Conservation (phyloP, 2,797 vertebrate genomes). For the Pseudopleuronectes americanus region DNA sequence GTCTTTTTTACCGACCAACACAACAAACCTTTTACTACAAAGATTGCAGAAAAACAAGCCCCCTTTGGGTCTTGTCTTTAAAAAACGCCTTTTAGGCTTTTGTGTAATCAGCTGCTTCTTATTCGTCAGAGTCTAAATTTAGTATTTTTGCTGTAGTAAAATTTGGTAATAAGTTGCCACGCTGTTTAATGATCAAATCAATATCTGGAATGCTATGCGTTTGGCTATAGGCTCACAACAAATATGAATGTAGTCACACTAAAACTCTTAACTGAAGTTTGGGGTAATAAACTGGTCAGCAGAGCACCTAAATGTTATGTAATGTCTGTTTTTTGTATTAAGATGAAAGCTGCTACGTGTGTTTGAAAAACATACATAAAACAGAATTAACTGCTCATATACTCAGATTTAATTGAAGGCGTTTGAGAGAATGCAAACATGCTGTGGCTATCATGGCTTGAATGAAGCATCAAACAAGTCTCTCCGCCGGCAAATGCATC, state of each 20-base stretch:
- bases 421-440: constrained; percentile 24
- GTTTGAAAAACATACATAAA: neutral
- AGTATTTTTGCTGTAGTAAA: constrained; percentile 68
- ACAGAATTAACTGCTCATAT: neutral
- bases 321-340: neutral
- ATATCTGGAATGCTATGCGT: neutral
- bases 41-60: constrained; percentile 27
- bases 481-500: constrained; percentile 27
- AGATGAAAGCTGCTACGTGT: constrained; percentile 2
- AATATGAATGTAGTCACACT: neutral
- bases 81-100: constrained; percentile 21
- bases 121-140: constrained; percentile 60
- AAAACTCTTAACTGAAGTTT: neutral
- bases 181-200: neutral
- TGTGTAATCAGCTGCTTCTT: constrained; percentile 43
- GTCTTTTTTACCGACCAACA: constrained; percentile 40
- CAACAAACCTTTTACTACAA: constrained; percentile 24
- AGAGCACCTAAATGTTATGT: neutral
- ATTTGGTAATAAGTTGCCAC: constrained; percentile 21
- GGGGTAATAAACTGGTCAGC: neutral
- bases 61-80: constrained; percentile 38
- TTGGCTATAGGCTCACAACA: neutral
- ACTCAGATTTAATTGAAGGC: neutral
- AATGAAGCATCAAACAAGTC: constrained; percentile 6
- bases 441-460: constrained; percentile 4